These are phyloP conservation scores for Clarias fuscus DNA, from an alignment of 2,797 vertebrate species.

Conservation along the genomic window DNA sequence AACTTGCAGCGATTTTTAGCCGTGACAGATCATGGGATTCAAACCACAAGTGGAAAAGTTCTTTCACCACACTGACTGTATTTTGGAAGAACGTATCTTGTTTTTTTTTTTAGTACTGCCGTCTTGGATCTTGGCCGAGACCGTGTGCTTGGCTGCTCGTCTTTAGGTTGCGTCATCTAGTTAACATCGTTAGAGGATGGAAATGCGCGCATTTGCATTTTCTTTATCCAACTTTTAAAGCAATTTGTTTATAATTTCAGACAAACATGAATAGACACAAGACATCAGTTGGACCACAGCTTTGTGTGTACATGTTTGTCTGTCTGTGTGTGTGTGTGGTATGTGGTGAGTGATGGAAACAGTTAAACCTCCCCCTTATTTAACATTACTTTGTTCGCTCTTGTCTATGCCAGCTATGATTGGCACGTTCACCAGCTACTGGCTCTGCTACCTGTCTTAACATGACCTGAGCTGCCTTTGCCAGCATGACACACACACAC, in stretches of 20 bases:
- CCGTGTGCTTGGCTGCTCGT: background rate
- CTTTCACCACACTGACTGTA: background rate
- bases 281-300: background rate
- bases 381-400: background rate
- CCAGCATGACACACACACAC: conserved; percentile 4
- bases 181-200: background rate
- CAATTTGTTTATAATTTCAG: background rate
- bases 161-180: background rate
- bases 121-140: background rate
- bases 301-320: background rate
- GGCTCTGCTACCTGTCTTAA: conserved; percentile 41
- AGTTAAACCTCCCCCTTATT: background rate
- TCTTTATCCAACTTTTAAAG: background rate
- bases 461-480: conserved; percentile 18
- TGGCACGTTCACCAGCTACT: conserved; percentile 36
- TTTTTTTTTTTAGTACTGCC: background rate
- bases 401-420: conserved; percentile 22
- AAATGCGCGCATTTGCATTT: background rate
- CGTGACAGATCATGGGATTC: background rate
- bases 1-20: too few relatives aligned
- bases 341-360: background rate
- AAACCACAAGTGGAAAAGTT: too few relatives aligned
- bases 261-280: too few relatives aligned
- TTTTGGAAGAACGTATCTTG: background rate
- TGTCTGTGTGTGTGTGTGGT: background rate